These are phyloP conservation scores for Xestia ashworthii DNA, from an alignment of 2,888 invertebrate species.

Conservation along the genomic window DNA sequence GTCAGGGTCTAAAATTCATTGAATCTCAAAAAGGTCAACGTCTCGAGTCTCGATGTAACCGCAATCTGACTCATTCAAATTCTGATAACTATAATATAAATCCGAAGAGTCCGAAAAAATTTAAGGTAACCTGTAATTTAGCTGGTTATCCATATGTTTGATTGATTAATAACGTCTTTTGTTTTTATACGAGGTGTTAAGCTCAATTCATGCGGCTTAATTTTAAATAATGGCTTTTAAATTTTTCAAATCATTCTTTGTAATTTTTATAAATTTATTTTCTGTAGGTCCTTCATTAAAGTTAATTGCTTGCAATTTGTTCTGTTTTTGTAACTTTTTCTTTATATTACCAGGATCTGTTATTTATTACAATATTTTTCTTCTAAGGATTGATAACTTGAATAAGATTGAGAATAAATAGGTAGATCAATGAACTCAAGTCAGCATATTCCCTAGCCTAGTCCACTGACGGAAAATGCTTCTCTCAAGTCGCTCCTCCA, in stretches of 20 bases:
- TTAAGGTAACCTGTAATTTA: constrained; percentile 33
- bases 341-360: neutral
- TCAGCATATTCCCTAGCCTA: neutral
- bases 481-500: too few relatives aligned
- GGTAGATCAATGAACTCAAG: neutral
- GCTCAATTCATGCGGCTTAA: constrained; percentile 13
- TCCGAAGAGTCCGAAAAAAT: constrained; percentile 41
- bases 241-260: constrained; percentile 9
- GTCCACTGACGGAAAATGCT: neutral
- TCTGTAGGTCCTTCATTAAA: neutral
- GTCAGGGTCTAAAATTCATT: constrained; percentile 39
- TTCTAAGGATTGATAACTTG: neutral
- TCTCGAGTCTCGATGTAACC: constrained; percentile 43
- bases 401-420: neutral
- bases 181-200: constrained; percentile 35
- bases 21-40: constrained; percentile 60
- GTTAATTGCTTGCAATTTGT: constrained; percentile 3
- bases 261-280: neutral
- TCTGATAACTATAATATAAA: constrained; percentile 44
- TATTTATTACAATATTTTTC: neutral
- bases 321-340: constrained; percentile 1
- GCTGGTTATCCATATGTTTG: constrained; percentile 17
- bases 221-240: neutral
- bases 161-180: constrained; percentile 47
- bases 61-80: constrained; percentile 58